A percentile compares a stretch with the other conserved stretches of the same genome.
Evolutionary conservation across 1,140 invertebrate species (phyloP).

Genomic region (Megalonaias nervosa): DNA sequence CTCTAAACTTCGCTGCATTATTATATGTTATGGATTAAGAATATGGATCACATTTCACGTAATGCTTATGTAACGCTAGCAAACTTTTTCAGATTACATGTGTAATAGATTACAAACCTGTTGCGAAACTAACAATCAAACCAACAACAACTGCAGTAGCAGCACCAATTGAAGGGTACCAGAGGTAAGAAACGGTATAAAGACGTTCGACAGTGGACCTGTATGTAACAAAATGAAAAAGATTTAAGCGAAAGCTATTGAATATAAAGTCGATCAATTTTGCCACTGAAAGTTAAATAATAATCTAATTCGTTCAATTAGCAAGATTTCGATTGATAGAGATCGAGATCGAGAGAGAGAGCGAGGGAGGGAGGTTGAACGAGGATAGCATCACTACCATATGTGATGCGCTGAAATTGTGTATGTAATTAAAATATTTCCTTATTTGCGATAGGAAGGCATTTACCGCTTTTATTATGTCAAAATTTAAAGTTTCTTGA

Average conservation of each 20-base stretch:
- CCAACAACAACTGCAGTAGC: conserved; percentile 77
- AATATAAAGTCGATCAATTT: background rate
- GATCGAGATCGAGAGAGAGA: no score
- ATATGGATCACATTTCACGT: background rate
- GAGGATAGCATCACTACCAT: no score
- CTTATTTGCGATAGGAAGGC: no score
- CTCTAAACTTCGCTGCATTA: no score
- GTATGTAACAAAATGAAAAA: conserved; percentile 2
- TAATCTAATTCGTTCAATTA: no score
- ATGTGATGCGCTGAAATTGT: no score
- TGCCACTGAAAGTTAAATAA: no score
- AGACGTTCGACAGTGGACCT: conserved; percentile 42
- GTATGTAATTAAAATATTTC: no score
- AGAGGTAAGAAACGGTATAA: conserved; percentile 88
- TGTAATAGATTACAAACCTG: conserved; percentile 69
- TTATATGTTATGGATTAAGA: background rate
- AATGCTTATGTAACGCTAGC: background rate
- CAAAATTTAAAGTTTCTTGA: no score
- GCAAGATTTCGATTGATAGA: no score
- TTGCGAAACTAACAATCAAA: conserved; percentile 79
- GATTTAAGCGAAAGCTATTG: background rate
- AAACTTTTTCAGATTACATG: background rate
- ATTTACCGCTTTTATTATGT: no score
- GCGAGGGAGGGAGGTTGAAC: no score
- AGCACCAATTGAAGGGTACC: conserved; percentile 83